Conservation (phyloP, 2,888 invertebrate genomes). For the Cataglyphis cursor region DNA sequence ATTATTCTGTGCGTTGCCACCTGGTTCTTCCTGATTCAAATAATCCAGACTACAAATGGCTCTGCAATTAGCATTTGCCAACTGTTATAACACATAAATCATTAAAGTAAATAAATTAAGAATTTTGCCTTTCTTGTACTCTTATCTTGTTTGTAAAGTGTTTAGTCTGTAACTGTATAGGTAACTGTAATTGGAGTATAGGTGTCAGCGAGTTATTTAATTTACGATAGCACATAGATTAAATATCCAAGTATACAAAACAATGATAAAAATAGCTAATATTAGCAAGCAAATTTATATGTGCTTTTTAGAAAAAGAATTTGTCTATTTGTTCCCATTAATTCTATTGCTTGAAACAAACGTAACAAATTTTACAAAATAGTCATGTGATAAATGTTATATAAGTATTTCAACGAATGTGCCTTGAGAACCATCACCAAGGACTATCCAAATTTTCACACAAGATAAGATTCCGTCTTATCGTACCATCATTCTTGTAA, state of each 20-base stretch:
- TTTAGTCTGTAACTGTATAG: neutral
- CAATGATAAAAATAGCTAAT: neutral
- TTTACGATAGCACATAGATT: neutral
- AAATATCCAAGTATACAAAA: neutral
- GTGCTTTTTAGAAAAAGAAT: neutral
- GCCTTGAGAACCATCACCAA: neutral
- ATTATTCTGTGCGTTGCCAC: neutral
- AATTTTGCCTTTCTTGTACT: neutral
- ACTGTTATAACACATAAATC: conserved; percentile 38
- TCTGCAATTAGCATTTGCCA: neutral
- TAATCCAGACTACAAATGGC: neutral
- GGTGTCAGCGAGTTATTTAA: neutral
- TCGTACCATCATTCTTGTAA: neutral
- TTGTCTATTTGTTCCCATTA: neutral
- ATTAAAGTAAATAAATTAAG: conserved; percentile 42
- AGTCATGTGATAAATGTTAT: neutral
- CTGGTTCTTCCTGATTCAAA: neutral
- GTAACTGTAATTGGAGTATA: neutral
- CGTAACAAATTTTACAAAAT: neutral
- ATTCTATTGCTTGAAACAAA: neutral
- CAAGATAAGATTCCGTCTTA: neutral
- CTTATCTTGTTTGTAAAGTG: conserved; percentile 28
- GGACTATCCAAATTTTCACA: neutral
- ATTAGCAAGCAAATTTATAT: neutral
- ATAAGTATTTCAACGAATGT: neutral